Base-by-base conservation (phyloP, 2,797 vertebrate species). In the Cryptoblepharus egeriae region DNA sequence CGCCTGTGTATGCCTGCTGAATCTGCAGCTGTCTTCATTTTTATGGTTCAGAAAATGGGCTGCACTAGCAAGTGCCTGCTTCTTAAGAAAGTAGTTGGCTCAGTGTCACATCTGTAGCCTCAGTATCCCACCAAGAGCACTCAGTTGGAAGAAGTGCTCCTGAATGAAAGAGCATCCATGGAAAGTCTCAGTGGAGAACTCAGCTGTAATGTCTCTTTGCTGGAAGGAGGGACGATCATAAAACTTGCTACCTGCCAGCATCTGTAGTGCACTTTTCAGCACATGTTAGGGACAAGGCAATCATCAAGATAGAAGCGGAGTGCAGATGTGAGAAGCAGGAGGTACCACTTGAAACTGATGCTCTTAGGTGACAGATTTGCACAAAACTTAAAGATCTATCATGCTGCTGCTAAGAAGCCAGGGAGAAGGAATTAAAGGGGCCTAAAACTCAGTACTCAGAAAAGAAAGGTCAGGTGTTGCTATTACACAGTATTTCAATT, bases 401-500 rank as follows among this genome's bases (percentile, higher is more conserved):
- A 63, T 39, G 24, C 26, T 1, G 58, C 55, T 15, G 73, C 37
- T 74, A 81, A 78, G 81, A 45, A 78, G 61, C 9, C 52, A 49
- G 11, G 24, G 55, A 9, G 13, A 15, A 45, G 69, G 71, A 0
- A 68, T 81, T 30, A 6, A 72, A 82, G 82, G 71, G 85, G 52
- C 84, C 79, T 79, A 77, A 81, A 90, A 83, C 45, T 78, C 87
- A 70, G 77, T 39, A 45, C n/a, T 55, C 75, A 78, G 81, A 77
- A 75, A 89, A 80, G 1, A 81, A 65, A 78, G 85, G 83, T 75
- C 81, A 73, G 52, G 22, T 16, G 6, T 75, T 69, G 39, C 39
- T 74, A 58, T 64, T 6, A 49, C 16, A 3, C 52, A 3, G 68
- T 8, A 37, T 67, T 22, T 69, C 28, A 24, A 79, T 78, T 85